These are phyloP conservation scores for Formicarius rufipectus DNA, from an alignment of 2,113 vertebrate species.

Conservation along the genomic window DNA sequence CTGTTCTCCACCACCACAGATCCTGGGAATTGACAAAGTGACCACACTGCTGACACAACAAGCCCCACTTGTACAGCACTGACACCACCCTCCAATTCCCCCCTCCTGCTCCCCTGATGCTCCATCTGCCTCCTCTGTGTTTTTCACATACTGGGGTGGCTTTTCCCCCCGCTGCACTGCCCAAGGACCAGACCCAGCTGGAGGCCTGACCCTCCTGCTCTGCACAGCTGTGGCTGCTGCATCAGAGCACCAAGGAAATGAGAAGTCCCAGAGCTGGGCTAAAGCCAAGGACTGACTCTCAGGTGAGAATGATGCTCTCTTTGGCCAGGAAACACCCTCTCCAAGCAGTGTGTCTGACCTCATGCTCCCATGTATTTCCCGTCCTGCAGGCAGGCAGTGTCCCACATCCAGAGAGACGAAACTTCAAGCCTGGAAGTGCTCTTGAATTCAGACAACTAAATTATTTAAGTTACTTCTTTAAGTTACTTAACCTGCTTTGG, in stretches of 20 bases:
- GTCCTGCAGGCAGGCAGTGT: neutral
- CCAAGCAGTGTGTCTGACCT: neutral
- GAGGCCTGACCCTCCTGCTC: neutral
- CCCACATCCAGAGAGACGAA: neutral
- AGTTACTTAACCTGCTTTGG: neutral
- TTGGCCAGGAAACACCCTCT: neutral
- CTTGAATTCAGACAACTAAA: neutral
- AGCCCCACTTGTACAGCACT: fast-evolving
- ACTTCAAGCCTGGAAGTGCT: neutral
- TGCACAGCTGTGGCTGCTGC: neutral
- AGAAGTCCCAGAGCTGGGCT: neutral
- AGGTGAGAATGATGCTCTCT: neutral
- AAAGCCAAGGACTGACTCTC: neutral
- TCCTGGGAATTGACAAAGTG: neutral
- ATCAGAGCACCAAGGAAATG: neutral
- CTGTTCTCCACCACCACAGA: fast-evolving
- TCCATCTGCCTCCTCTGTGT: fast-evolving
- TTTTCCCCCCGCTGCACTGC: neutral
- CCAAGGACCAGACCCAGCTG: neutral
- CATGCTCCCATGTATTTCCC: neutral
- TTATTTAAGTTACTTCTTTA: neutral
- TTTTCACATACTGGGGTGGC: fast-evolving
- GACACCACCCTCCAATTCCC: neutral
- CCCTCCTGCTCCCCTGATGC: fast-evolving
- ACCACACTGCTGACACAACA: neutral